Evolutionary conservation across 2,888 invertebrate species (phyloP), one percentile per base, ranked within the genome.

Genomic region (Noctua janthe): DNA sequence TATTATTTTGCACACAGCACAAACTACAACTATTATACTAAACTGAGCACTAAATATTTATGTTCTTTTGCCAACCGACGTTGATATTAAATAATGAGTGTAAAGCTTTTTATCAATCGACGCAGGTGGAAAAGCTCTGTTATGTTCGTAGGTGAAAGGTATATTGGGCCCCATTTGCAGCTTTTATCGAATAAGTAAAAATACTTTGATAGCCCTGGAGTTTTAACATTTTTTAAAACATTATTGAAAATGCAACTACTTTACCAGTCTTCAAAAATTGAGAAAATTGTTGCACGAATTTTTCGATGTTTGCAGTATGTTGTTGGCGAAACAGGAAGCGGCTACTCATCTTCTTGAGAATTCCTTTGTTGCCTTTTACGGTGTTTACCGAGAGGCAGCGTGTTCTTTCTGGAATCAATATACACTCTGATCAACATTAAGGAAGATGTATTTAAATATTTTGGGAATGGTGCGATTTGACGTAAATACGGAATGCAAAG

Each of bases 51-150:
- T 87, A 79, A 87, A 84, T 76, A 79, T 87, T 87, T 20, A 87
- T 83, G 71, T 64, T 39, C 51, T 74, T 84, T 84, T 70, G 13
- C 79, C 64, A 54, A 59, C 39, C 8, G 56, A 74, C 77, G 73
- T 75, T n/a, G 64, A 84, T 77, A 77, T 73, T 67, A 84, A 84
- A 85, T 87, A 85, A 80, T 85, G 54, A 78, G 71, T 78, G 56
- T 70, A 71, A 81, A 85, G 75, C 86, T 74, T 67, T 84, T 81
- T 88, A 85, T 86, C 88, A 85, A 78, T 73, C 47, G 70, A 59
- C 70, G 49, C 86, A 88, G 88, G 74, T 76, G 54, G 77, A 43
- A 78, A 77, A 80, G 70, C 83, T 66, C 66, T 39, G 64, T 76
- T 69, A 54, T 72, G 20, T 82, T 23, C 23, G 43, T 49, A 49